phyloP scores from a whole-genome alignment of 2,888 invertebrate genomes.

The Lasioglossum oenotherae region DNA sequence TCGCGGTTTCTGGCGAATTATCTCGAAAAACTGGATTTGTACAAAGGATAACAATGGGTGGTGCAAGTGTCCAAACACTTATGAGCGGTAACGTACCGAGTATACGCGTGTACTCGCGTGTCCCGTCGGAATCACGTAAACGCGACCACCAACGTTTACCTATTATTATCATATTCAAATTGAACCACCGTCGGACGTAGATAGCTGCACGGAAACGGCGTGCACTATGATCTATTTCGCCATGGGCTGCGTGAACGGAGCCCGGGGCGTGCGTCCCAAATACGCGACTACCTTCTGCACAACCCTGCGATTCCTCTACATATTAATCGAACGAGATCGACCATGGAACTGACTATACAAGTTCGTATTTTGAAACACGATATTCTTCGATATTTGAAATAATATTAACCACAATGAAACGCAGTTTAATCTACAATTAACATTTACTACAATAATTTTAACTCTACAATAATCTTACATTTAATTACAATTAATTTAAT shows the following conservation, averaged over 20 bases:
- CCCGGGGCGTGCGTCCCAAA: slow-evolving; percentile 10
- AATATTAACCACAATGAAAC: neutral
- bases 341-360: neutral
- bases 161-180: slow-evolving; percentile 72
- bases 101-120: neutral
- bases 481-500: too few species aligned
- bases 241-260: slow-evolving; percentile 25
- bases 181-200: slow-evolving; percentile 60
- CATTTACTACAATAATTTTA: too few species aligned
- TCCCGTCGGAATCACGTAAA: neutral
- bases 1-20: neutral
- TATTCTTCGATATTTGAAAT: neutral
- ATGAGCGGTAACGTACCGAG: neutral
- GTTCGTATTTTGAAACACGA: neutral
- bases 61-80: neutral
- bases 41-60: neutral
- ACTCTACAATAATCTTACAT: too few species aligned
- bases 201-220: slow-evolving; percentile 38
- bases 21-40: neutral
- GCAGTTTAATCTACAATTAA: too few species aligned
- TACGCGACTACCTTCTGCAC: slow-evolving; percentile 6
- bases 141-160: slow-evolving; percentile 39
- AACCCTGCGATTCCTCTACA: neutral
- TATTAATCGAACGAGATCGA: neutral
- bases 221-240: slow-evolving; percentile 41